Evolutionary conservation across 2,888 invertebrate genomes (phyloP).

Genomic region (Aphidius colemani): DNA sequence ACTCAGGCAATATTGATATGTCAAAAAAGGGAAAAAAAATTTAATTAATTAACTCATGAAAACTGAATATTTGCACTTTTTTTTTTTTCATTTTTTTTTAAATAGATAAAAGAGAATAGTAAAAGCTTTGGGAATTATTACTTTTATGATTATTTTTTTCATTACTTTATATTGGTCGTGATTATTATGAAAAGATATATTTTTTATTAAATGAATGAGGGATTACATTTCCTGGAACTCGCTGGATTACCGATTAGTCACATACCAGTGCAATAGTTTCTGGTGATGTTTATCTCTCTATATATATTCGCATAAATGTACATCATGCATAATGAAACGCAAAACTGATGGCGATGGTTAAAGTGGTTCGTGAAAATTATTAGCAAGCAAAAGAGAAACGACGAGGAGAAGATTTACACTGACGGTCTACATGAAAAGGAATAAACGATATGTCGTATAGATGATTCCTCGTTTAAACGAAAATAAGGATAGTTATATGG

Average conservation of each 20-base stretch:
- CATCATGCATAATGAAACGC: slow-evolving; percentile 36
- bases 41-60: too few relatives aligned
- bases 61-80: neutral
- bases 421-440: slow-evolving; percentile 32
- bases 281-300: slow-evolving; percentile 28
- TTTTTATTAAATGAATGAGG: too few relatives aligned
- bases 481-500: slow-evolving; percentile 7
- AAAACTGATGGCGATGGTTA: neutral
- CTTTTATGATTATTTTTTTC: neutral
- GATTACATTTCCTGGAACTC: neutral
- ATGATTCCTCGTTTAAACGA: slow-evolving; percentile 2
- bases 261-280: slow-evolving; percentile 21
- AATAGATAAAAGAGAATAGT: too few relatives aligned
- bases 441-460: slow-evolving; percentile 26
- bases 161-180: slow-evolving; percentile 14
- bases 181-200: too few relatives aligned
- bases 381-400: slow-evolving; percentile 4
- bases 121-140: too few relatives aligned
- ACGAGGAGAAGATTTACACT: neutral
- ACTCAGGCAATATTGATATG: slow-evolving; percentile 3
- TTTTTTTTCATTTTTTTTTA: neutral
- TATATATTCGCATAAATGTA: slow-evolving; percentile 30
- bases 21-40: too few relatives aligned
- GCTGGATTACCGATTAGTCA: neutral
- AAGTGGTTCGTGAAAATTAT: neutral